phyloP scores from a whole-genome alignment of 2,888 invertebrate species.

The Nebria brevicollis region DNA sequence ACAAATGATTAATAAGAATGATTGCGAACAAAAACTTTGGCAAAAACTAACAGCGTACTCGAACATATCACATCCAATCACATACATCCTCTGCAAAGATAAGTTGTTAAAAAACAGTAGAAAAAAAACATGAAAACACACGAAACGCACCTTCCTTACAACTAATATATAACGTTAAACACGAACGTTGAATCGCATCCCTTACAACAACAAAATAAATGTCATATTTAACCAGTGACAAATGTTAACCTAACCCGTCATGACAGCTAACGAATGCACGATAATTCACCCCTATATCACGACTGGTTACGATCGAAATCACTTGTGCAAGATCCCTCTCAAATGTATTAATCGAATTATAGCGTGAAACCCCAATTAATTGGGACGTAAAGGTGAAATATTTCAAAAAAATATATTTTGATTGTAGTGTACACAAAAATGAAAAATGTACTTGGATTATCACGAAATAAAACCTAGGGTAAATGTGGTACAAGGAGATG shows the following conservation, averaged over 20 bases:
- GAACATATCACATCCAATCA: slow-evolving; percentile 39
- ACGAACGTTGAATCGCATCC: slow-evolving; percentile 18
- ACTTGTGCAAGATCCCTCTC: neutral
- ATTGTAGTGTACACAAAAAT: slow-evolving; percentile 38
- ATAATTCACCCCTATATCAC: neutral
- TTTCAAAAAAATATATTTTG: slow-evolving; percentile 38
- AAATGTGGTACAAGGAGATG: slow-evolving; percentile 33
- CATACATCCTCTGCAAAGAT: slow-evolving; percentile 39
- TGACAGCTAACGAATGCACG: slow-evolving; percentile 35
- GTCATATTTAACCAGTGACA: slow-evolving; percentile 32
- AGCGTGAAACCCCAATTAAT: neutral
- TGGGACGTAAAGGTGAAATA: neutral
- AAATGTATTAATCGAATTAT: neutral
- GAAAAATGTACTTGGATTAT: slow-evolving; percentile 23
- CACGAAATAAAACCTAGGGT: slow-evolving; percentile 31
- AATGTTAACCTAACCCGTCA: slow-evolving; percentile 47
- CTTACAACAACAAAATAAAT: slow-evolving; percentile 15
- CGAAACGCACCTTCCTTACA: slow-evolving; percentile 26
- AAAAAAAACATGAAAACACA: neutral
- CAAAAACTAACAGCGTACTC: slow-evolving; percentile 35
- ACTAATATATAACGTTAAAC: slow-evolving; percentile 33
- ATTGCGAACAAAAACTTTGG: slow-evolving; percentile 33
- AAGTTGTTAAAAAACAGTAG: slow-evolving; percentile 11
- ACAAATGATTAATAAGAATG: slow-evolving; percentile 24
- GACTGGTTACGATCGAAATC: neutral